Evolutionary conservation across 2,888 invertebrate genomes (phyloP).

Genomic region (Lutraria lutraria): DNA sequence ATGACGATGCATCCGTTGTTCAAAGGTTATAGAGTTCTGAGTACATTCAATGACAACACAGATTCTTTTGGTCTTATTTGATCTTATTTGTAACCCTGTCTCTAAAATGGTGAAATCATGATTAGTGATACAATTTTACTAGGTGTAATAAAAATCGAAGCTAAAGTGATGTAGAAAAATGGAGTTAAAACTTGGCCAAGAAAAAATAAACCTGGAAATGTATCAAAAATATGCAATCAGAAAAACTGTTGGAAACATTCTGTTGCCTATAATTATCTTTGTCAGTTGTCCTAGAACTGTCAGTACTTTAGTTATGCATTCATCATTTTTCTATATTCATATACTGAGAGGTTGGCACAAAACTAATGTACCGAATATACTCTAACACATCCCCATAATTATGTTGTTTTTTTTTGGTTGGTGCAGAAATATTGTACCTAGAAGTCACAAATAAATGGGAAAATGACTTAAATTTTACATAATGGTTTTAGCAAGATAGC

Average conservation of each 20-base stretch:
- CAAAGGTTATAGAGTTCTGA: too few species aligned
- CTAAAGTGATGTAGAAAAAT: background rate
- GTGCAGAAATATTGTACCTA: background rate
- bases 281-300: slow-evolving; percentile 16
- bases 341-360: background rate
- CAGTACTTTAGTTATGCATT: background rate
- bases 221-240: background rate
- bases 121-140: background rate
- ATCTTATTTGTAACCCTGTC: background rate
- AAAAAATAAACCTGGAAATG: background rate
- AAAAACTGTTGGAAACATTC: background rate
- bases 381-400: background rate
- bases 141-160: background rate
- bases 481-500: background rate
- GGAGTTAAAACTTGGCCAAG: background rate
- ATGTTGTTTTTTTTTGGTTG: background rate
- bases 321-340: background rate
- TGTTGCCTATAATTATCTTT: background rate
- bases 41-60: too few species aligned
- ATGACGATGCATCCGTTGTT: too few species aligned
- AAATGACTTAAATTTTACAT: background rate
- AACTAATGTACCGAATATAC: background rate
- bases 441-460: background rate
- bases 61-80: too few species aligned
- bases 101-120: background rate